Percentiles rank a stretch among this genome's conserved stretches.
These are phyloP conservation scores for Oryzias curvinotus DNA, from an alignment of 2,113 vertebrate species.

Conservation along the genomic window DNA sequence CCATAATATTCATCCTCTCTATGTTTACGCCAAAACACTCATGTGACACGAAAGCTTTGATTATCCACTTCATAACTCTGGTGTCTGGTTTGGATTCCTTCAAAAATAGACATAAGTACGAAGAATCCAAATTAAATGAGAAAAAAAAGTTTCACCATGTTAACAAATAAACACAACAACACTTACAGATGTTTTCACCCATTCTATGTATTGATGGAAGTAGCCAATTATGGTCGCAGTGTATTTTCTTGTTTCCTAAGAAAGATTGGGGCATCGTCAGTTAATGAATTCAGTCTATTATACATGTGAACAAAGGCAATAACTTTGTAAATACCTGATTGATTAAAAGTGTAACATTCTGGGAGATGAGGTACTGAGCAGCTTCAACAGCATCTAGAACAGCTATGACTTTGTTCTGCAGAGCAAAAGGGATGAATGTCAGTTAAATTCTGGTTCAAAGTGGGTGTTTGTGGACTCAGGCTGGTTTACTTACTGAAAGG, in stretches of 20 bases:
- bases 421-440: not conserved
- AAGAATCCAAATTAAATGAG: not conserved
- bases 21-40: conserved; percentile 25
- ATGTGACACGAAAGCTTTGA: conserved; percentile 19
- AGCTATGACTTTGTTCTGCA: conserved; percentile 80
- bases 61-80: conserved; percentile 4
- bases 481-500: conserved; percentile 78
- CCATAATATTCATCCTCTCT: conserved; percentile 43
- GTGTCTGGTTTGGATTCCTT: not conserved
- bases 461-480: not conserved
- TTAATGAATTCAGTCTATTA: not conserved
- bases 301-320: not conserved
- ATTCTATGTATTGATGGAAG: conserved; percentile 87
- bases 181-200: conserved; percentile 90
- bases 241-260: conserved; percentile 86
- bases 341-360: conserved; percentile 80
- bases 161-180: conserved; percentile 17
- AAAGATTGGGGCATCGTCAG: not conserved
- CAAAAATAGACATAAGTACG: not conserved
- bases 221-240: conserved; percentile 81
- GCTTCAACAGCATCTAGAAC: conserved; percentile 78
- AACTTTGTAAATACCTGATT: conserved; percentile 70
- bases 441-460: not conserved
- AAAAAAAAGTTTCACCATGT: not conserved
- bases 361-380: conserved; percentile 85